These are phyloP conservation scores for Drosophila kepulauana DNA, from an alignment of 1,140 invertebrate species.

Conservation along the genomic window DNA sequence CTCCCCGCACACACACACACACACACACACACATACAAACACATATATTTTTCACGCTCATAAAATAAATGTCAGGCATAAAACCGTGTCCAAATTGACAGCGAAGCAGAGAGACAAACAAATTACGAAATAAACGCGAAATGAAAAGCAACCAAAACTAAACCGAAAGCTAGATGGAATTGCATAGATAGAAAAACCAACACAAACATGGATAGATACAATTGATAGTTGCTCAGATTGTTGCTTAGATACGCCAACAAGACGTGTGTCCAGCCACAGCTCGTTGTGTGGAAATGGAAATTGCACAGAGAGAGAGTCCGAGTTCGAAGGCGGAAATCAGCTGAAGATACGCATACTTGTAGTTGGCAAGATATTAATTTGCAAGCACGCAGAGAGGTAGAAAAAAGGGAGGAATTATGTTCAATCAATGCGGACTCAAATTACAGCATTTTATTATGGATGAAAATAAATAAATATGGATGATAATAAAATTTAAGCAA, in stretches of 20 bases:
- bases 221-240: conserved; percentile 1
- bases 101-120: conserved; percentile 60
- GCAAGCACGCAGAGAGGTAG: background rate
- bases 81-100: conserved; percentile 69
- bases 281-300: background rate
- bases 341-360: background rate
- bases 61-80: conserved; percentile 82
- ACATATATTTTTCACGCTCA: conserved; percentile 80
- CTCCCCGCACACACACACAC: background rate
- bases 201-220: too few relatives aligned
- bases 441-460: too few relatives aligned
- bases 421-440: too few relatives aligned
- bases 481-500: too few relatives aligned
- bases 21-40: background rate
- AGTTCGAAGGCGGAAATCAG: background rate
- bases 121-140: conserved; percentile 78
- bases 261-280: background rate
- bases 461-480: too few relatives aligned
- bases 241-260: background rate
- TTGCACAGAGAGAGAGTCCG: background rate
- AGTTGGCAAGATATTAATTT: background rate
- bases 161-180: background rate
- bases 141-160: conserved; percentile 28
- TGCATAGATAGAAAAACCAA: background rate
- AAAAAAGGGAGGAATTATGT: too few relatives aligned